Evolutionary conservation across 2,797 vertebrate species (phyloP), one percentile per base, ranked within the genome.

Genomic region (Serranus cabrilla): DNA sequence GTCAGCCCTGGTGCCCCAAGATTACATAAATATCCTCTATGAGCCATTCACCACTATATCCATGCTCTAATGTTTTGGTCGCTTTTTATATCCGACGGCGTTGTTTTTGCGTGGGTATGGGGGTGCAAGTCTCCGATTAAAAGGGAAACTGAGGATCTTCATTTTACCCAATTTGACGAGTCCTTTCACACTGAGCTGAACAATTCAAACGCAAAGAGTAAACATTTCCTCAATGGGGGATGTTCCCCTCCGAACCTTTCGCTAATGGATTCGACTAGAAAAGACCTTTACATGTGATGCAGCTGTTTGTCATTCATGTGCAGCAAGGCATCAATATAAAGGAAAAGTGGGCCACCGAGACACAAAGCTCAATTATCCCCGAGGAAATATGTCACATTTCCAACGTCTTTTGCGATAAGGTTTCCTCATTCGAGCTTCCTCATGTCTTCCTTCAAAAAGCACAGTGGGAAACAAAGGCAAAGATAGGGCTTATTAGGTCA

Each of bases 11-110:
- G 83, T 87, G 82, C 87, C 83, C 89, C 54, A 67, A 92, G 91
- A 93, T 94, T 92, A 93, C 87, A 91, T 87, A 90, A 90, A 92
- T 88, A 92, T 91, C 85, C 86, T 90, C 86, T 83, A 88, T 86
- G 85, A 91, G 82, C 80, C 82, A 82, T 87, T 87, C 84, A 62
- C 74, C 81, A 87, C 78, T 78, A 69, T 66, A 86, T 84, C 84
- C 86, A 49, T 70, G 71, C 85, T 59, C 67, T 10, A 74, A 76
- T 82, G 85, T 87, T 93, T 80, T 75, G 87, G 75, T 78, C 39
- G 45, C 73, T 80, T 87, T 86, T 88, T 78, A 91, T 93, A 82
- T 91, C 67, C 7, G 59, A 64, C 63, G 62, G 74, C n/a, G 65
- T 84, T 88, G 76, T 86, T 74, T n/a, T 71, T 86, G 77, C 31